phyloP scores from a whole-genome alignment of 2,888 invertebrate genomes.

The Carpatolechia fugitivella region DNA sequence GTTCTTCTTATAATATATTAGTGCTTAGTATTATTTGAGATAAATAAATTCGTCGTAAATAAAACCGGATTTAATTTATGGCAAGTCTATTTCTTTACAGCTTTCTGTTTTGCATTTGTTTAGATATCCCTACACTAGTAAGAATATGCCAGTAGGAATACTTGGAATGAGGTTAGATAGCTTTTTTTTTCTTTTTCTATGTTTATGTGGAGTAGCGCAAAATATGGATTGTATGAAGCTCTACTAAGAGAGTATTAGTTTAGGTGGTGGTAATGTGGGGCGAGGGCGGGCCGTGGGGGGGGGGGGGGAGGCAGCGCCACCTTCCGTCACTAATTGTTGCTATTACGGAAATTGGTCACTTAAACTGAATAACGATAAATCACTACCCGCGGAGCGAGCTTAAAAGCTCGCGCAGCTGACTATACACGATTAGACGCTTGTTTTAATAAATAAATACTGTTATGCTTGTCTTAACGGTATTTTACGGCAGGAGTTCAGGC shows the following conservation, averaged over 20 bases:
- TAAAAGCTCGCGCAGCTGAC: slow-evolving; percentile 34
- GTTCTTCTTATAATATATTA: too few species aligned
- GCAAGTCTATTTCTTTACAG: too few species aligned
- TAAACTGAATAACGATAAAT: slow-evolving; percentile 56
- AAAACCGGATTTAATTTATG: too few species aligned
- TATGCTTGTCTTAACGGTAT: slow-evolving; percentile 3
- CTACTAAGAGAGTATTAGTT: slow-evolving; percentile 28
- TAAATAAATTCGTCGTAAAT: too few species aligned
- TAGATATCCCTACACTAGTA: too few species aligned
- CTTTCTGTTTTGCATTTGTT: too few species aligned
- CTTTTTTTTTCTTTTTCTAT: neutral
- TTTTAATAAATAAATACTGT: slow-evolving; percentile 39
- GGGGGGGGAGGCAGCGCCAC: slow-evolving; percentile 33
- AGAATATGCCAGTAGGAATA: too few species aligned
- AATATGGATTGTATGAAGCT: slow-evolving; percentile 29
- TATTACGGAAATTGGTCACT: slow-evolving; percentile 63
- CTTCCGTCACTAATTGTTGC: slow-evolving; percentile 51
- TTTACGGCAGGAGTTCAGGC: slow-evolving; percentile 1
- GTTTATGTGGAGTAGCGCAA: slow-evolving; percentile 21
- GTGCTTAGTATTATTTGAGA: too few species aligned
- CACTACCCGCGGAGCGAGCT: slow-evolving; percentile 38
- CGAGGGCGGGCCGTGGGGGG: slow-evolving; percentile 10
- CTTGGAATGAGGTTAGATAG: neutral
- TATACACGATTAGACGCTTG: slow-evolving; percentile 37
- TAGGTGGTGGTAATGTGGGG: slow-evolving; percentile 6